Conservation (phyloP, 2,797 vertebrate species). For the Acanthiza pusilla region DNA sequence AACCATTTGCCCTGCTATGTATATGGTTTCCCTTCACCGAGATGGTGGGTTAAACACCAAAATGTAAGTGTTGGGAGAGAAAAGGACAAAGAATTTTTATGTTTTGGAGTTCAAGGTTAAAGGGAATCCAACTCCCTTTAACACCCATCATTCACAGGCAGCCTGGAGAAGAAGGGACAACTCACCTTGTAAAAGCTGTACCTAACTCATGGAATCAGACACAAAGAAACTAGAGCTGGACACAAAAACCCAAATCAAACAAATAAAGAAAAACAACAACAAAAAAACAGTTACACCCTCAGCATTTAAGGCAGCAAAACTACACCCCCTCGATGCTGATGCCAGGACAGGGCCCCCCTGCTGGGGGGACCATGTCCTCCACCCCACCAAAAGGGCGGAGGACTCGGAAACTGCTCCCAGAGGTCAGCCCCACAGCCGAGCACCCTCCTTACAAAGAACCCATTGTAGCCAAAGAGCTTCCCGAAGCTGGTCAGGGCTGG, state of each 20-base stretch:
- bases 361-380: accelerated
- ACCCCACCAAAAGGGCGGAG: not conserved
- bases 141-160: not conserved
- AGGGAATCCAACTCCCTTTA: not conserved
- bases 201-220: not conserved
- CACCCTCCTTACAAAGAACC: not conserved
- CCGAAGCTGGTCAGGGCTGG: not conserved
- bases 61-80: not conserved
- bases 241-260: not conserved
- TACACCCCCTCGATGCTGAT: not conserved
- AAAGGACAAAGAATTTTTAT: not conserved
- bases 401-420: not conserved
- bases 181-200: not conserved
- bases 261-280: not conserved
- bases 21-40: not conserved
- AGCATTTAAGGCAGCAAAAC: not conserved
- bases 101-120: not conserved
- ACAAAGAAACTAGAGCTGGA: not conserved
- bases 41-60: not conserved
- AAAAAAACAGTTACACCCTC: not conserved
- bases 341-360: not conserved
- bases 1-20: not conserved
- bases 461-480: not conserved
- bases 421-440: not conserved
- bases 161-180: not conserved